Evolutionary conservation across 1,140 invertebrate genomes (phyloP).

Genomic region (Drosophila dunni): DNA sequence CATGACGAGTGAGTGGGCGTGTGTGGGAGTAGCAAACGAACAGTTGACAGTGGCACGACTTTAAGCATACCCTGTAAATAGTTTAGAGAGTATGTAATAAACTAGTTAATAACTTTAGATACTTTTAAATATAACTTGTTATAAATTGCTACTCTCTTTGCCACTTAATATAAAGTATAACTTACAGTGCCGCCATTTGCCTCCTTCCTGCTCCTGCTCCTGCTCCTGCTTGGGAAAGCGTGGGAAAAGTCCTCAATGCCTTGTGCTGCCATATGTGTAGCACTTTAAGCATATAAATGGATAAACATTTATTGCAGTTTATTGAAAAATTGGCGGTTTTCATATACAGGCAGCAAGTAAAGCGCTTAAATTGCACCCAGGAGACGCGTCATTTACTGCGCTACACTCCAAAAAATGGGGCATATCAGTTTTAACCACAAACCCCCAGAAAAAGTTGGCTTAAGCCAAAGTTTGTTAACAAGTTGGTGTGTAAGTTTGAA

Average conservation of each 20-base stretch:
- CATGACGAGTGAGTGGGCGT: neutral
- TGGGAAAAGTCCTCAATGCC: neutral
- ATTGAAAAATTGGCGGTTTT: slow-evolving; percentile 82
- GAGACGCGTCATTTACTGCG: slow-evolving; percentile 59
- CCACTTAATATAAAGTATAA: too few species aligned
- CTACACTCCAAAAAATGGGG: slow-evolving; percentile 31
- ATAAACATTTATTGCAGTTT: slow-evolving; percentile 82
- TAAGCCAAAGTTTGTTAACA: too few species aligned
- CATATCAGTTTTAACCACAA: neutral
- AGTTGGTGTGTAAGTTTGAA: too few species aligned
- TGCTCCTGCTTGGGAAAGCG: too few species aligned
- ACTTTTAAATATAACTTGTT: too few species aligned
- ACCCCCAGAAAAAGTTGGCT: too few species aligned
- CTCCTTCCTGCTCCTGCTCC: too few species aligned
- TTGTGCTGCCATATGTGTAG: slow-evolving; percentile 13
- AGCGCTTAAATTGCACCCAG: slow-evolving; percentile 72
- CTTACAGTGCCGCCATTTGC: too few species aligned
- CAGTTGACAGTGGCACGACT: neutral
- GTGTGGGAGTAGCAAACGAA: neutral
- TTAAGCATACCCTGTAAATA: slow-evolving; percentile 7
- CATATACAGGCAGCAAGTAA: slow-evolving; percentile 49
- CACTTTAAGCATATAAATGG: slow-evolving; percentile 74
- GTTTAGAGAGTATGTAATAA: too few species aligned
- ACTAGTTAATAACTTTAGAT: too few species aligned
- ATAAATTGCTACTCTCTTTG: too few species aligned